Percentiles rank a stretch among this genome's conserved stretches.
These are phyloP conservation scores for Sesamia nonagrioides DNA, from an alignment of 1,140 invertebrate genomes.

Conservation along the genomic window DNA sequence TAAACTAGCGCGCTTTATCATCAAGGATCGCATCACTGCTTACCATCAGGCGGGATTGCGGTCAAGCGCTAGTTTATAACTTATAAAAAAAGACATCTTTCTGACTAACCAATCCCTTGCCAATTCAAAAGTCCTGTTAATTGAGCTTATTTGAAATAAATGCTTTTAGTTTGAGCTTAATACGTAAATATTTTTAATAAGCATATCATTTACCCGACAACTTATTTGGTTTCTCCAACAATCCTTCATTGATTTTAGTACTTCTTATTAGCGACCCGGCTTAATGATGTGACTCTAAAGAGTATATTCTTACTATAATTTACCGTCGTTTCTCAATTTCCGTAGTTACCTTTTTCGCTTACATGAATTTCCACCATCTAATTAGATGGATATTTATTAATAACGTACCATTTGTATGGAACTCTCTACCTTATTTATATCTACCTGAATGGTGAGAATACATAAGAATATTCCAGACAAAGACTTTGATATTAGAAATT, in stretches of 20 bases:
- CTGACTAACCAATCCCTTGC: too few species aligned
- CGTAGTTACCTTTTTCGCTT: neutral
- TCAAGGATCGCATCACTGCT: too few species aligned
- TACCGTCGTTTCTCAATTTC: neutral
- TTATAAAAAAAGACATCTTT: too few species aligned
- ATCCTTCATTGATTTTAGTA: slow-evolving; percentile 17
- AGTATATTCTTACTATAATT: neutral
- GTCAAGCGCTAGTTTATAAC: too few species aligned
- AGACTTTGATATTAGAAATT: neutral
- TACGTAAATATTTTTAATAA: too few species aligned
- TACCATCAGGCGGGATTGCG: too few species aligned
- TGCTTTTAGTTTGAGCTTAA: too few species aligned
- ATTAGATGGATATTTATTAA: neutral
- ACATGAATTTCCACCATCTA: neutral
- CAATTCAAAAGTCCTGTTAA: too few species aligned
- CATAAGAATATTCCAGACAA: neutral
- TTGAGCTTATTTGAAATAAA: too few species aligned
- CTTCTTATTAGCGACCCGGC: slow-evolving; percentile 6
- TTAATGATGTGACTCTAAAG: neutral
- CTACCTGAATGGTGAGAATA: neutral
- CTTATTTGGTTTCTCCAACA: slow-evolving; percentile 1
- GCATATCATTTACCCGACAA: neutral
- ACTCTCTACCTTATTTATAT: neutral
- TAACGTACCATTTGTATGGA: neutral
- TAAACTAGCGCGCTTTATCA: too few species aligned